These are phyloP conservation scores for Frieseomelitta varia DNA, from an alignment of 1,140 invertebrate genomes.

Conservation along the genomic window DNA sequence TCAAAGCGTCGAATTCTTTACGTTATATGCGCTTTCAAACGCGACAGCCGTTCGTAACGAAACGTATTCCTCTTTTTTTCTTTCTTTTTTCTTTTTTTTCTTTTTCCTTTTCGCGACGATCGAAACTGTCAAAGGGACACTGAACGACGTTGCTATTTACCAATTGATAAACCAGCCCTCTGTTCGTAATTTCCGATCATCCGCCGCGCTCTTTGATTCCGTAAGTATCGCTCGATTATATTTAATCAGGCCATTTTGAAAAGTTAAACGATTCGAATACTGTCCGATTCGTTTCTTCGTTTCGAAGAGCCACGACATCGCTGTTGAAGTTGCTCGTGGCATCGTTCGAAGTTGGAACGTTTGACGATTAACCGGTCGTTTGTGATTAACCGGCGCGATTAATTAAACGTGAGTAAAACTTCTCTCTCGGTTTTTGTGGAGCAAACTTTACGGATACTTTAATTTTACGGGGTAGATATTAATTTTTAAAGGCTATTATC, in stretches of 20 bases:
- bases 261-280: background rate
- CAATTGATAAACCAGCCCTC: background rate
- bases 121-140: background rate
- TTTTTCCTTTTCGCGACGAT: background rate
- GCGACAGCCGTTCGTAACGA: background rate
- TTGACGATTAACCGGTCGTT: background rate
- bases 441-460: background rate
- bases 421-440: background rate
- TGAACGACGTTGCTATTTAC: background rate
- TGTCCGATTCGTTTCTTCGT: background rate
- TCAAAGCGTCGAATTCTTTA: background rate
- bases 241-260: conserved; percentile 27
- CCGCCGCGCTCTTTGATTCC: background rate
- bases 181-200: background rate
- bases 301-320: background rate
- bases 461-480: background rate
- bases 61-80: background rate
- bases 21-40: too few relatives aligned
- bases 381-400: background rate
- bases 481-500: background rate
- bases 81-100: too few relatives aligned
- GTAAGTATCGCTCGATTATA: background rate
- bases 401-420: background rate
- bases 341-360: background rate
- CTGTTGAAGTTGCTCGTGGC: background rate